phyloP scores from a whole-genome alignment of 2,113 vertebrate genomes.

The Pampusana beccarii region DNA sequence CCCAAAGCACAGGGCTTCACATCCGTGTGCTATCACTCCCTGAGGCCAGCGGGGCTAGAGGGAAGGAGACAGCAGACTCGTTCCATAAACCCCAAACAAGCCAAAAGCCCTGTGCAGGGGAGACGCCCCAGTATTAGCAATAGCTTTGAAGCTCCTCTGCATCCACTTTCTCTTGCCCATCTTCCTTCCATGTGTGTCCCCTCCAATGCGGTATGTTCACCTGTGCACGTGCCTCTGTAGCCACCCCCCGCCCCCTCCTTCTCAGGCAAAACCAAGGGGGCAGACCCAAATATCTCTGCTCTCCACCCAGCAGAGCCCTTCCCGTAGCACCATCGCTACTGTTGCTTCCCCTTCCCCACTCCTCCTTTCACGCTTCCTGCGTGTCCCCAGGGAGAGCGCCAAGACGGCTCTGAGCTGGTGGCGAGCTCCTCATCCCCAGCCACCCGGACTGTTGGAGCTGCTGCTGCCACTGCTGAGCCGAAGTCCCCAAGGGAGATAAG shows the following conservation, averaged over 20 bases:
- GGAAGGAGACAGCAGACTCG: not conserved
- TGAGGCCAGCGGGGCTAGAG: accelerated
- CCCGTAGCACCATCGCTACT: too few species aligned
- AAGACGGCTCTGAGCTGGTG: not conserved
- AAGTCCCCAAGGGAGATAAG: not conserved
- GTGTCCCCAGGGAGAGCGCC: not conserved
- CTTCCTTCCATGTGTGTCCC: not conserved
- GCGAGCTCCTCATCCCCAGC: not conserved
- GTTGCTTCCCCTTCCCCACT: not conserved
- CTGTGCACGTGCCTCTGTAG: accelerated
- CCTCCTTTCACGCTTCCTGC: not conserved
- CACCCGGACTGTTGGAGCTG: not conserved
- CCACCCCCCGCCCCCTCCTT: not conserved
- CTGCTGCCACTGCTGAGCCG: not conserved
- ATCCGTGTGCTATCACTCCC: not conserved
- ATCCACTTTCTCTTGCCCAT: not conserved
- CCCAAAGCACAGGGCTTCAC: not conserved
- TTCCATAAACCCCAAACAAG: not conserved
- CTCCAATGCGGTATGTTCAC: accelerated
- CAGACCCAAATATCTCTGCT: not conserved
- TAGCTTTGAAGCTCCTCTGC: not conserved
- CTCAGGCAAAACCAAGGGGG: not conserved
- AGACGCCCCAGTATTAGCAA: not conserved
- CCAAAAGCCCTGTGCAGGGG: not conserved
- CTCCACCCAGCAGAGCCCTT: not conserved